Evolutionary conservation across 2,113 vertebrate species (phyloP).

Genomic region (Leucoraja erinaceus): DNA sequence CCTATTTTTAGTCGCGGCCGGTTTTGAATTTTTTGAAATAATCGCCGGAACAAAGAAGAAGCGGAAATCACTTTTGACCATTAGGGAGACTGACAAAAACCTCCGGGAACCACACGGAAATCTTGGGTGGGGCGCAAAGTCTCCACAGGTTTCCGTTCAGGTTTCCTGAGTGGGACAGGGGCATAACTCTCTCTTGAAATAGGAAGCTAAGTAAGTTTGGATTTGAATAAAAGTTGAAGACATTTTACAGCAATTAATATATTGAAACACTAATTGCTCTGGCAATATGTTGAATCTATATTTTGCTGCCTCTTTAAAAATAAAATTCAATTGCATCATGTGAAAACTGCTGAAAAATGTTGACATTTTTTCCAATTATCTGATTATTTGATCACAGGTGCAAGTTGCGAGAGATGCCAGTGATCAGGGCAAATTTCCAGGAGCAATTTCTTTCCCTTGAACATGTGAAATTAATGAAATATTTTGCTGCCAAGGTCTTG

Average conservation of each 20-base stretch:
- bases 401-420: background rate
- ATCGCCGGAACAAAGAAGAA: no score
- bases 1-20: no score
- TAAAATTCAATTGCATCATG: background rate
- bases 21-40: no score
- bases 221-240: background rate
- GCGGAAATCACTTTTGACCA: no score
- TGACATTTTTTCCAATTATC: background rate
- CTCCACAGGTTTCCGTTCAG: no score
- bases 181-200: no score
- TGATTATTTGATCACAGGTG: background rate
- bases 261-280: background rate
- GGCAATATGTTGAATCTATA: background rate
- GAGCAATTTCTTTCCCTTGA: background rate
- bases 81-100: no score
- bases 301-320: background rate
- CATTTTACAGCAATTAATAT: background rate
- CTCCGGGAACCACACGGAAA: no score
- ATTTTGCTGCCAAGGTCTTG: slow-evolving; percentile 18
- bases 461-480: slow-evolving; percentile 16
- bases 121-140: no score
- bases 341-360: background rate
- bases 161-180: no score
- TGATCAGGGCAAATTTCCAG: slow-evolving; percentile 1
- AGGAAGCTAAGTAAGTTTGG: background rate